Evolutionary conservation across 2,888 invertebrate genomes (phyloP).

Genomic region (Phasia obesa): DNA sequence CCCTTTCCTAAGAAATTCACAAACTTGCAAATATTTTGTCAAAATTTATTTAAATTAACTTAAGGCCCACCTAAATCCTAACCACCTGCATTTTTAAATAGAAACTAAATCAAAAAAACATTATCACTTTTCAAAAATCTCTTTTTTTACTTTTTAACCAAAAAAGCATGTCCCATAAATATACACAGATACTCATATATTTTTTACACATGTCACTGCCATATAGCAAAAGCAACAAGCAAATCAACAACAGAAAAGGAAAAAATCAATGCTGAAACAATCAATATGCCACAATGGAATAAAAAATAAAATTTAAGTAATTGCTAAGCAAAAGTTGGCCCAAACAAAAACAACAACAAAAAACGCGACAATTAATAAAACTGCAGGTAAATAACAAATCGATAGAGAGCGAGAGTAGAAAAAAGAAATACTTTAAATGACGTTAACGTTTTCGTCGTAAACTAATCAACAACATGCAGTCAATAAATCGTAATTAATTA

Average conservation of each 20-base stretch:
- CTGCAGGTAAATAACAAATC: conserved; percentile 57
- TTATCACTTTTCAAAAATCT: conserved; percentile 66
- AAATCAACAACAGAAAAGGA: conserved; percentile 54
- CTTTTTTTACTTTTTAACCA: conserved; percentile 16
- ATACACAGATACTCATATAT: conserved; percentile 30
- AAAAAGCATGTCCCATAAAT: no score
- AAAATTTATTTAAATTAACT: conserved; percentile 3
- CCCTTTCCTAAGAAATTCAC: no score
- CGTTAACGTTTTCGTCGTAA: conserved; percentile 64
- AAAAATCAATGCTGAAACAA: conserved; percentile 63
- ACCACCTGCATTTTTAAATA: conserved; percentile 61
- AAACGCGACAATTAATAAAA: conserved; percentile 64
- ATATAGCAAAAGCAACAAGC: conserved; percentile 43
- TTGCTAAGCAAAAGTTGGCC: conserved; percentile 59
- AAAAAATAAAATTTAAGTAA: conserved; percentile 64
- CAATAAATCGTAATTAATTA: conserved; percentile 83
- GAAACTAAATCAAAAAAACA: conserved; percentile 18
- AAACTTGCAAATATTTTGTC: no score
- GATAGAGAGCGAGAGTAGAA: conserved; percentile 18
- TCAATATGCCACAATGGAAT: conserved; percentile 51
- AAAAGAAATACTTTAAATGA: conserved; percentile 50
- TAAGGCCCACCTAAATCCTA: conserved; percentile 50
- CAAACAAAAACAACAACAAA: conserved; percentile 29
- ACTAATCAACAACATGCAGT: conserved; percentile 80
- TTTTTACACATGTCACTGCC: conserved; percentile 65